Percentiles rank a stretch among this genome's conserved stretches.
Conservation (phyloP, 1,140 invertebrate genomes). For the Ips nitidus region DNA sequence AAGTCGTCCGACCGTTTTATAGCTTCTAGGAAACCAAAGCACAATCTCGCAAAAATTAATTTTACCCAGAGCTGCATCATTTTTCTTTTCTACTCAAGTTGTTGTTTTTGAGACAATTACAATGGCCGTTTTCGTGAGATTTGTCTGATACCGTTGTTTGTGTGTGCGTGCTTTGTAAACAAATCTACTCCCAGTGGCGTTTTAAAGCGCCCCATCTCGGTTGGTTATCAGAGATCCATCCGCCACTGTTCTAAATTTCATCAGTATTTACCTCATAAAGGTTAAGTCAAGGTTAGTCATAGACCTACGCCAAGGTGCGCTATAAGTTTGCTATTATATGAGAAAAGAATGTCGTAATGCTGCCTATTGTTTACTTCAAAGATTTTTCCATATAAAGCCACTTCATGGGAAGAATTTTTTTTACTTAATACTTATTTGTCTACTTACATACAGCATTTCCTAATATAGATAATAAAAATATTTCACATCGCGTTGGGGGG, state of each 20-base stretch:
- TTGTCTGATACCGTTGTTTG: background rate
- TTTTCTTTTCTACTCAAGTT: constrained; percentile 1
- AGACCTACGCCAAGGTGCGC: constrained; percentile 7
- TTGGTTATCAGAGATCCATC: background rate
- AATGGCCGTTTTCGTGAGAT: constrained; percentile 12
- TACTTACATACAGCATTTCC: no score
- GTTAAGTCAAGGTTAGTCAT: constrained; percentile 11
- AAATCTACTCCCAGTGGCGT: constrained; percentile 4
- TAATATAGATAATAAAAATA: no score
- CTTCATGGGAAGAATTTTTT: background rate
- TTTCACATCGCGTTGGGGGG: no score
- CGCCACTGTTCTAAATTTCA: no score
- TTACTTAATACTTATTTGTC: background rate
- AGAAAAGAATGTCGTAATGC: constrained; percentile 4
- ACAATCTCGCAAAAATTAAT: constrained; percentile 3
- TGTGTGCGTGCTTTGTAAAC: constrained; percentile 13
- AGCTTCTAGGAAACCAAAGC: background rate
- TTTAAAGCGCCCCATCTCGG: background rate
- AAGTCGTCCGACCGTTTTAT: constrained; percentile 7
- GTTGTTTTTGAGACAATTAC: background rate
- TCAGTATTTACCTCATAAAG: background rate
- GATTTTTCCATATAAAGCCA: background rate
- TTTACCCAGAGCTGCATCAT: background rate
- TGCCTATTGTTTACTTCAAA: background rate
- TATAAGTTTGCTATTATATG: background rate